These are phyloP conservation scores for Lithophane semibrunnea DNA, from an alignment of 2,888 invertebrate genomes.

Conservation along the genomic window DNA sequence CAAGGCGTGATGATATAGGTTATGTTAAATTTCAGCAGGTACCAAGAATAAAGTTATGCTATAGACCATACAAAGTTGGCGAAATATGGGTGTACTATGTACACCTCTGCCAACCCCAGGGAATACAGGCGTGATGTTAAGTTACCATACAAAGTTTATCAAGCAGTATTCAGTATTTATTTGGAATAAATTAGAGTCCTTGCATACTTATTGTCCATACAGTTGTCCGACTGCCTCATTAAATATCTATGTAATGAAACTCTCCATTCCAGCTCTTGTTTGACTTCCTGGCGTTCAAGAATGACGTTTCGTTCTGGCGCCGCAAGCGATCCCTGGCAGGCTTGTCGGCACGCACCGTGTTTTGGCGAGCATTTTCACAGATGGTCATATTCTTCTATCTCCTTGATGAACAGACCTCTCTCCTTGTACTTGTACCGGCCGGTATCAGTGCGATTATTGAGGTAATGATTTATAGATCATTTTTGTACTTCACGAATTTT, in stretches of 20 bases:
- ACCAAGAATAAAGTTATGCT: no score
- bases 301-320: conserved; percentile 98
- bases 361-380: conserved; percentile 98
- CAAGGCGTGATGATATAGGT: no score
- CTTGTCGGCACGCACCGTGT: conserved; percentile 95
- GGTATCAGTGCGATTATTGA: conserved; percentile 97
- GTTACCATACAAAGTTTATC: background rate
- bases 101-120: no score
- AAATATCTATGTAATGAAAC: background rate
- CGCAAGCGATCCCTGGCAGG: conserved; percentile 96
- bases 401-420: conserved; percentile 97
- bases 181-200: background rate
- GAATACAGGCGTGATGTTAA: no score
- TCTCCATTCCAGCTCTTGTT: conserved; percentile 94
- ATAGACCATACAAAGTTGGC: no score
- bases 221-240: no score
- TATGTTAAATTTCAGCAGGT: no score
- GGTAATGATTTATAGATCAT: conserved; percentile 84
- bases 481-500: background rate
- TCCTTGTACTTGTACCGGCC: conserved; percentile 96
- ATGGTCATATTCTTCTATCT: conserved; percentile 97
- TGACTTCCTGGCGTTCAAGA: conserved; percentile 99
- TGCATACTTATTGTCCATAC: background rate
- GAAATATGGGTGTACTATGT: no score
- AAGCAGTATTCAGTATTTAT: background rate